These are phyloP conservation scores for Coranthus polyacanthus DNA, from an alignment of 2,797 vertebrate genomes.

Conservation along the genomic window DNA sequence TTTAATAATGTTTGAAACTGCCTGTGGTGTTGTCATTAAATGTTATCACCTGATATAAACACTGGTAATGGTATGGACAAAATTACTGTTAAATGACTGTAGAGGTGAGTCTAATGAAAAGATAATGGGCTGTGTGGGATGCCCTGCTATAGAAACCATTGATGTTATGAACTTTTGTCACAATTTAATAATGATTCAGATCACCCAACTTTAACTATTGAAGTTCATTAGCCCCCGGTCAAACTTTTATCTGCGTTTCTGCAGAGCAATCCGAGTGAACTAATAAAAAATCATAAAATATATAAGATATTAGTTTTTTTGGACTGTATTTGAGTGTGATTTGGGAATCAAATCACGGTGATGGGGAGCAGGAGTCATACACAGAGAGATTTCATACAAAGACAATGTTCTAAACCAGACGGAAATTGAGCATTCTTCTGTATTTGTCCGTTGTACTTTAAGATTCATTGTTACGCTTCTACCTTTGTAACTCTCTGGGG, in stretches of 20 bases:
- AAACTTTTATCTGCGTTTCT: neutral
- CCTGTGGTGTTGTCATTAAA: constrained; percentile 17
- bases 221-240: neutral
- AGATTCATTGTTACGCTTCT: constrained; percentile 30
- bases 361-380: no score
- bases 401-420: neutral
- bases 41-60: constrained; percentile 16
- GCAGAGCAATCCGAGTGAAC: neutral
- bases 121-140: constrained; percentile 40
- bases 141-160: neutral
- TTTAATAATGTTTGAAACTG: constrained; percentile 2
- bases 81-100: constrained; percentile 25
- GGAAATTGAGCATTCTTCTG: constrained; percentile 29
- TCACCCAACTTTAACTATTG: neutral
- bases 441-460: constrained; percentile 35
- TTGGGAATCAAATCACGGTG: neutral
- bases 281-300: no score
- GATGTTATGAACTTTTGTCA: constrained; percentile 11
- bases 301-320: neutral
- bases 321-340: constrained; percentile 7
- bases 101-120: constrained; percentile 48
- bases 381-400: neutral
- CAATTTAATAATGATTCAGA: constrained; percentile 8
- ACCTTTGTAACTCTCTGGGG: constrained; percentile 45
- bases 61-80: constrained; percentile 9